phyloP scores from a whole-genome alignment of 2,888 invertebrate species.

The Laspeyria flexula region DNA sequence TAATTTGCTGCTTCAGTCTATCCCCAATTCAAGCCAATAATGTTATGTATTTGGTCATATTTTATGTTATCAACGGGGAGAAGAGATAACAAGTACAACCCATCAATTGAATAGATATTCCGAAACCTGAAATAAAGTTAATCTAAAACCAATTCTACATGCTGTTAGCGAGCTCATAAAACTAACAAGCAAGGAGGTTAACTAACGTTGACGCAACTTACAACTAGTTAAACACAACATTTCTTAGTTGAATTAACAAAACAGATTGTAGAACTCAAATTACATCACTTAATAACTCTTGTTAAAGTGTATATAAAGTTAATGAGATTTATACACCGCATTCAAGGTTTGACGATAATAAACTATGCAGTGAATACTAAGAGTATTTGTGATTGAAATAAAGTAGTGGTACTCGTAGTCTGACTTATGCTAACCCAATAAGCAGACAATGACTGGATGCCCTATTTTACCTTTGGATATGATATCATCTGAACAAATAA shows the following conservation, averaged over 20 bases:
- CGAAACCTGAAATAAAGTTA: too few species aligned
- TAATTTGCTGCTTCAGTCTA: too few species aligned
- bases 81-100: too few species aligned
- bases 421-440: slow-evolving; percentile 34
- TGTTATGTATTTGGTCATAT: too few species aligned
- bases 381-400: slow-evolving; percentile 15
- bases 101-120: too few species aligned
- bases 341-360: slow-evolving; percentile 26
- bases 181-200: background rate
- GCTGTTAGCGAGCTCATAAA: background rate
- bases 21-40: too few species aligned
- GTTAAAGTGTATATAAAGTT: slow-evolving; percentile 8
- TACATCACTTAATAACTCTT: background rate
- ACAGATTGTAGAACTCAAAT: background rate
- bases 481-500: slow-evolving; percentile 36
- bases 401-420: slow-evolving; percentile 20
- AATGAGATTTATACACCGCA: slow-evolving; percentile 18
- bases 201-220: background rate
- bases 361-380: background rate
- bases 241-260: background rate
- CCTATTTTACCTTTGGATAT: slow-evolving; percentile 29
- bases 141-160: too few species aligned
- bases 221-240: background rate
- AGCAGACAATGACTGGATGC: slow-evolving; percentile 35
- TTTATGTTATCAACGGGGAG: too few species aligned